Base-by-base conservation (phyloP, 2,888 invertebrate species). In the Liodrosophila aerea region DNA sequence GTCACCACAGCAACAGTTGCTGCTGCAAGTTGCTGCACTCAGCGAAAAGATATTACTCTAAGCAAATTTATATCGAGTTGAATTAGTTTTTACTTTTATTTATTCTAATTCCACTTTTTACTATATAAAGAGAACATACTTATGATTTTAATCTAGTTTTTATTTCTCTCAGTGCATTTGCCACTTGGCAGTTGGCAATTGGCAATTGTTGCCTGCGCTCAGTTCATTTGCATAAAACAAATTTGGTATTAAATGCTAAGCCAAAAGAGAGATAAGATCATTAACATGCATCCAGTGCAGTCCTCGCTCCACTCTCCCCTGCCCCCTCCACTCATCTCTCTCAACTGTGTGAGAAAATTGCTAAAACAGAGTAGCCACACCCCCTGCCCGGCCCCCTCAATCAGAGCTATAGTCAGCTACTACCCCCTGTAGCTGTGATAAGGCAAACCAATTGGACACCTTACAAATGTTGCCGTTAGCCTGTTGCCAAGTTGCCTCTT, bases 191-290 rank as follows among this genome's bases (percentile, higher is more conserved):
- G 16, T 47, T 56, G 57, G 44, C 65, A 68, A 13, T 50, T 62
- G 47, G 50, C 50, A 50, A 44, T 33, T 49, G 54, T 53, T 57
- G 43, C 34, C 37, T 58, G 68, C 63, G 34, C 62, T 57, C 63
- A 62, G 80, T 82, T 84, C 86, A 87, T 86, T 86, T 87, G 87
- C 87, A 87, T 87, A 87, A 85, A 87, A 87, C 87, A 87, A 86
- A 87, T 86, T 86, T 86, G 83, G 85, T 81, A 86, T 86, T 87
- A 87, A 87, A 87, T 86, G 78, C 86, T 87, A 82, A 81, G 49
- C 74, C 73, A 64, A 5, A 22, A 22, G 59, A 47, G 46, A 68
- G 87, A 86, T 86, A 86, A 87, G 75, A 87, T 87, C 87, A 71
- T 65, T 69, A 73, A 72, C 74, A 72, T 67, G 78, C 64, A 58